Conservation (phyloP, 2,888 invertebrate species). For the Masnerella sp. region DNA sequence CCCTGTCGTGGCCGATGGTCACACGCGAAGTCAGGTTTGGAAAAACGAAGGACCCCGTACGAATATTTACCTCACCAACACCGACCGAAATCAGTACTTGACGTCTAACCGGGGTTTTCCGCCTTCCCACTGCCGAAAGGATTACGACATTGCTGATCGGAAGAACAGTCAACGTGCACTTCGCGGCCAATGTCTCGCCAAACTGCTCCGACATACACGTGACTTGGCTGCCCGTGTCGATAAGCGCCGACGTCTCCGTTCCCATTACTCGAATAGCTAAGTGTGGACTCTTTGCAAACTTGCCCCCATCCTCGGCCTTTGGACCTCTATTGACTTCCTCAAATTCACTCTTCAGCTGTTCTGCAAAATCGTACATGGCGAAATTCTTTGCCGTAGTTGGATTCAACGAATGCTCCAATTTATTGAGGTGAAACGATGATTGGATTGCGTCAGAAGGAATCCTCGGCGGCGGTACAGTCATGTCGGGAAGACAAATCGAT, state of each 20-base stretch:
- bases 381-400: too few relatives aligned
- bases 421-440: background rate
- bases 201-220: conserved; percentile 7
- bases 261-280: background rate
- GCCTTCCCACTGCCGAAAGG: conserved; percentile 17
- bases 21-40: too few relatives aligned
- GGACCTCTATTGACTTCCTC: background rate
- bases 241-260: background rate
- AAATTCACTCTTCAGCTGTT: background rate
- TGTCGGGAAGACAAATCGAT: too few relatives aligned
- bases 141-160: conserved; percentile 18
- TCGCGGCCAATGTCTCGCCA: background rate
- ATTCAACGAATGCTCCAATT: background rate
- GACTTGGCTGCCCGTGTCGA: conserved; percentile 16
- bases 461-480: too few relatives aligned
- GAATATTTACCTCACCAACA: too few relatives aligned
- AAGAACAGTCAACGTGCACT: background rate
- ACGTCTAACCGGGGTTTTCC: conserved; percentile 4
- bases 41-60: too few relatives aligned
- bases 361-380: conserved; percentile 1
- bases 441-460: too few relatives aligned
- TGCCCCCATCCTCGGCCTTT: background rate
- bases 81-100: background rate
- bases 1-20: too few relatives aligned
- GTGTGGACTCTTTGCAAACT: background rate